Conservation (phyloP, 2,113 vertebrate genomes). For the Pelusios castaneus region DNA sequence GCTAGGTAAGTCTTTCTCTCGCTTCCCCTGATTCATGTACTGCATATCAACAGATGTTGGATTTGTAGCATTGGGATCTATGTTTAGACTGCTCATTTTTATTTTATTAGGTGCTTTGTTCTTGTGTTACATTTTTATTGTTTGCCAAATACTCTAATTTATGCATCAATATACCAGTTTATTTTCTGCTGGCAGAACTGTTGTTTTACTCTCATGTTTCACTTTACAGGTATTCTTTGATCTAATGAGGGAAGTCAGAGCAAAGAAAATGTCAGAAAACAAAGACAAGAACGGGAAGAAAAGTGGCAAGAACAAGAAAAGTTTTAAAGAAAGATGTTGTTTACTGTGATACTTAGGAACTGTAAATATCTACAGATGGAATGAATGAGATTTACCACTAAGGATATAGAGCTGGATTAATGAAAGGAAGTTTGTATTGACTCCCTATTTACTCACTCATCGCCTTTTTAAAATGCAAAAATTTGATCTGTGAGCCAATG, state of each 20-base stretch:
- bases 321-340: slow-evolving; percentile 91
- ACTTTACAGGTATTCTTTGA: slow-evolving; percentile 93
- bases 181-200: not conserved
- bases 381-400: slow-evolving; percentile 39
- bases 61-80: not conserved
- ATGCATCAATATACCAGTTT: not conserved
- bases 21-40: not conserved
- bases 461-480: slow-evolving; percentile 69
- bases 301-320: slow-evolving; percentile 94
- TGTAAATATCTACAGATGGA: slow-evolving; percentile 52
- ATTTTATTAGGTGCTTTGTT: not conserved
- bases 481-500: slow-evolving; percentile 46
- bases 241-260: slow-evolving; percentile 94
- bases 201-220: slow-evolving; percentile 3
- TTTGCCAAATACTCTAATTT: not conserved
- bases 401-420: slow-evolving; percentile 59
- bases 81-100: not conserved
- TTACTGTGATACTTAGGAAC: slow-evolving; percentile 83
- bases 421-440: slow-evolving; percentile 50
- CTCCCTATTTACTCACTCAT: slow-evolving; percentile 57
- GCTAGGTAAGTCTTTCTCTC: not conserved
- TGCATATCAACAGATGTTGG: not conserved
- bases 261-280: slow-evolving; percentile 97
- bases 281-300: slow-evolving; percentile 96
- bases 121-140: not conserved